Conservation (phyloP, 2,113 vertebrate genomes). For the Albula glossodonta region DNA sequence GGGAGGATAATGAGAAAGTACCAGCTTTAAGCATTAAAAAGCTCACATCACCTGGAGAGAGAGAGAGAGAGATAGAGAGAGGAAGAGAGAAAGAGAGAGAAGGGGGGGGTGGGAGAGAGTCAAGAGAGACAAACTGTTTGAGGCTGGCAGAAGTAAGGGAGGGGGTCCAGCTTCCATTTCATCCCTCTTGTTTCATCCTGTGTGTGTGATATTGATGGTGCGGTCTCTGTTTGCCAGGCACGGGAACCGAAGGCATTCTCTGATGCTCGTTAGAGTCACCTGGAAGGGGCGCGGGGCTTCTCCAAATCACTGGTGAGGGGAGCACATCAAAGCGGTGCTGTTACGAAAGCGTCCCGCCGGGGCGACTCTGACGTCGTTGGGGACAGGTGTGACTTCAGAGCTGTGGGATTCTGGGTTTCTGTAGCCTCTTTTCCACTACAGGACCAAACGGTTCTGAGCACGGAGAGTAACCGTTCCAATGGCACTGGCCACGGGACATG, state of each 20-base stretch:
- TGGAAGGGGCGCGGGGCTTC: too few relatives aligned
- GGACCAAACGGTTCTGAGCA: too few relatives aligned
- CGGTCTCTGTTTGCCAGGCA: not conserved
- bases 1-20: not conserved
- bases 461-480: too few relatives aligned
- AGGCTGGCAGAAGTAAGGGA: not conserved
- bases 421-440: too few relatives aligned
- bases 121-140: not conserved
- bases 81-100: not conserved
- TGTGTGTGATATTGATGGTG: not conserved
- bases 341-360: too few relatives aligned
- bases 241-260: not conserved
- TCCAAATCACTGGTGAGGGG: too few relatives aligned
- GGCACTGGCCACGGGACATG: too few relatives aligned
- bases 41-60: slow-evolving; percentile 3
- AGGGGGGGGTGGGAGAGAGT: not conserved
- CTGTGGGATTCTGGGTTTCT: too few relatives aligned
- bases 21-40: not conserved
- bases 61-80: not conserved
- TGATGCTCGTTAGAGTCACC: too few relatives aligned
- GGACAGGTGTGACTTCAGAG: too few relatives aligned
- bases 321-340: too few relatives aligned
- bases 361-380: too few relatives aligned
- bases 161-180: not conserved
- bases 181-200: not conserved